A percentile compares a stretch with the other conserved stretches of the same genome.
These are phyloP conservation scores for Phrynocephalus versicolor DNA, from an alignment of 2,113 vertebrate genomes.

Conservation along the genomic window DNA sequence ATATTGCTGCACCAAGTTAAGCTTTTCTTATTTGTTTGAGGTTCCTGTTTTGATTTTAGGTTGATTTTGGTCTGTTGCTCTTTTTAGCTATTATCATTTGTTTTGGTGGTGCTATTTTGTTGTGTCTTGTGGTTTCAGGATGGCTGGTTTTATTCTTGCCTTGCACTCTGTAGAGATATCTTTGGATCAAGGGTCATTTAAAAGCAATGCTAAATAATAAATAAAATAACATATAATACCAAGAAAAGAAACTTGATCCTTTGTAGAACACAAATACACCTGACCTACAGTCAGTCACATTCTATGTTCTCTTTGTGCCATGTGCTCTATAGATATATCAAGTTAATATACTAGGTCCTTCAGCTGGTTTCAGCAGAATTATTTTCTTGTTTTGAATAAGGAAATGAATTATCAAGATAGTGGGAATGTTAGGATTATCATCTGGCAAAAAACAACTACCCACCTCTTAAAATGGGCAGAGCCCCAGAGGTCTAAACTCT, in stretches of 20 bases:
- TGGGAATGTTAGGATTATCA: no score
- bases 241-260: neutral
- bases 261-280: neutral
- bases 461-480: no score
- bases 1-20: neutral
- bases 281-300: neutral
- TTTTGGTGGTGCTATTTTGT: neutral
- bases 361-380: no score
- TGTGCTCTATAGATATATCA: neutral
- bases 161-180: neutral
- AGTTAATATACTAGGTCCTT: neutral
- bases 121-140: neutral
- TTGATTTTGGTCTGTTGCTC: neutral
- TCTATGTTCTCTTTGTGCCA: neutral
- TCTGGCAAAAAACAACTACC: no score
- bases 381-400: no score
- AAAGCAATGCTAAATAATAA: neutral
- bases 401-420: no score
- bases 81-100: neutral
- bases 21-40: neutral
- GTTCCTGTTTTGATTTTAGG: neutral
- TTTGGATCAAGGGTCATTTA: neutral
- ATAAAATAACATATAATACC: neutral
- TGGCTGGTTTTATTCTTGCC: neutral
- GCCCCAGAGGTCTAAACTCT: no score